Conservation (phyloP, 2,888 invertebrate species). For the Drosophila subquinaria region DNA sequence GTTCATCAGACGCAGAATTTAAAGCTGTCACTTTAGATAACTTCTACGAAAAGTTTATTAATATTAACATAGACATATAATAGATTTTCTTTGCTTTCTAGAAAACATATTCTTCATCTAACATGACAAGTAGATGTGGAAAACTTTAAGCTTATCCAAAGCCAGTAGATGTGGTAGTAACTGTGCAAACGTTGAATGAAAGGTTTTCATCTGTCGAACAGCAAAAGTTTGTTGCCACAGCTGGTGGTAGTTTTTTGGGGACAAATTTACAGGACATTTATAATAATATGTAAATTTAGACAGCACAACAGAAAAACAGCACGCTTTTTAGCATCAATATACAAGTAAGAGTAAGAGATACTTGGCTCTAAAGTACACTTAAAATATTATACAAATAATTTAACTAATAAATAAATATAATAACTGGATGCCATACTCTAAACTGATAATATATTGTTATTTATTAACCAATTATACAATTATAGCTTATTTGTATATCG, state of each 20-base stretch:
- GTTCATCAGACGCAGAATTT: neutral
- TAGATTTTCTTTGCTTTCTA: neutral
- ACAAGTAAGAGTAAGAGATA: neutral
- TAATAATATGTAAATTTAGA: constrained; percentile 17
- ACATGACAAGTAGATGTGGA: neutral
- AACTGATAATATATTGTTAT: too few relatives aligned
- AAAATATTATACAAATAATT: too few relatives aligned
- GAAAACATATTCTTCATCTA: neutral
- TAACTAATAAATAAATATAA: too few relatives aligned
- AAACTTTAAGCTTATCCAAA: constrained; percentile 8
- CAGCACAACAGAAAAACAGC: neutral
- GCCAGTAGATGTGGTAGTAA: neutral
- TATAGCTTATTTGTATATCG: too few relatives aligned
- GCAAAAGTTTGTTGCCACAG: constrained; percentile 19
- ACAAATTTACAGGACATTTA: constrained; percentile 7
- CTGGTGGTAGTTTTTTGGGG: constrained; percentile 7
- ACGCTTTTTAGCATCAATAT: neutral
- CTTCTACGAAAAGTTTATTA: neutral
- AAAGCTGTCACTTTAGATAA: neutral
- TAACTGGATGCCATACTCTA: too few relatives aligned
- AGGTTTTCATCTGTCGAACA: constrained; percentile 2
- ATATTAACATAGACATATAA: neutral
- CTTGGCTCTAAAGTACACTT: neutral
- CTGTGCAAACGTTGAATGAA: constrained; percentile 1
- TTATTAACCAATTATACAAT: too few relatives aligned